Evolutionary conservation across 2,113 vertebrate species (phyloP), one percentile per base, ranked within the genome.

Genomic region (Ciconia boyciana): DNA sequence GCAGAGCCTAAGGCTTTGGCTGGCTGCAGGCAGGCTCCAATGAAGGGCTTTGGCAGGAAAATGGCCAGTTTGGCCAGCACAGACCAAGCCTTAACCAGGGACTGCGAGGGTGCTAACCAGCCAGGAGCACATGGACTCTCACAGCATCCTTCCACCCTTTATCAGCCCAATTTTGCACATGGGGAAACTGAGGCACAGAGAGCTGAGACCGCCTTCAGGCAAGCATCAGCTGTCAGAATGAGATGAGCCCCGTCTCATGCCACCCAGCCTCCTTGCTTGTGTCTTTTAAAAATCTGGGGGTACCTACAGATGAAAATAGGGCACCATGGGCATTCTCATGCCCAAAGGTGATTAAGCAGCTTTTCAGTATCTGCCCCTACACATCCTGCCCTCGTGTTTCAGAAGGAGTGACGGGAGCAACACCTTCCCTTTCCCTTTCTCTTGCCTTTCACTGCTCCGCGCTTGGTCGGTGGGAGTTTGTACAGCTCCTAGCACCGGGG

Each of bases 61-160:
- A 29, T 6, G 20, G 19, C 13, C 48, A 22, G 55, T 57, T 29
- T 34, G 82, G 39, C 22, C 49, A 81, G 36, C 12, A 12, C 5
- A 76, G 66, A 91, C 34, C 34, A 28, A 89, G 41, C n/a, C 18
- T 72, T 51, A 51, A 74, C 11, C 36, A 74, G 34, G 13, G 17
- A 16, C 31, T 17, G 25, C 0, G 0, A 26, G 39, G 44, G 29
- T 28, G 29, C 20, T 65, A 26, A 78, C 28, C 16, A 41, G 32
- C 2, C 1, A 1, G 36, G 24, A 84, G 36, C 39, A 34, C 8
- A 4, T 0, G 11, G n/a, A 36, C n/a, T 58, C 61, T n/a, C 11
- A 2, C 43, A 62, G 17, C 31, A 26, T 31, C 48, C 48, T 62
- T n/a, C 68, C 31, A n/a, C 3, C 31, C 41, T 60, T 70, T 44